Evolutionary conservation across 2,888 invertebrate genomes (phyloP).

Genomic region (Sinotaia quadrata): DNA sequence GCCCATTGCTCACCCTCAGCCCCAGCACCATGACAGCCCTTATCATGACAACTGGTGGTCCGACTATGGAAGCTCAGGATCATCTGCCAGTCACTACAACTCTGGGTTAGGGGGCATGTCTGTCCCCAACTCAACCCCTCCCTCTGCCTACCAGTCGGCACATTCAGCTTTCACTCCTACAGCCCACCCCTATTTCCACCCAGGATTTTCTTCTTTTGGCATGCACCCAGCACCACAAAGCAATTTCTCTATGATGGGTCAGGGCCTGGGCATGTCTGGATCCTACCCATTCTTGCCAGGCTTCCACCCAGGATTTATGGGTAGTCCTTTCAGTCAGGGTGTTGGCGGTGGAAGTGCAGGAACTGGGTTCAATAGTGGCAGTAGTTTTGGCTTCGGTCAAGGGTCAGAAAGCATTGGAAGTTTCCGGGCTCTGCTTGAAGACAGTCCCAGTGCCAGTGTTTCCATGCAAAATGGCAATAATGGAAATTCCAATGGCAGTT

Average conservation of each 20-base stretch:
- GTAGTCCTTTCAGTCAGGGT: slow-evolving; percentile 23
- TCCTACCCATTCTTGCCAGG: slow-evolving; percentile 30
- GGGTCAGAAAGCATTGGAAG: slow-evolving; percentile 13
- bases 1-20: slow-evolving; percentile 19
- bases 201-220: slow-evolving; percentile 12
- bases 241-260: slow-evolving; percentile 30
- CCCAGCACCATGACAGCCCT: slow-evolving; percentile 14
- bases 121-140: neutral
- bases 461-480: neutral
- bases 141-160: slow-evolving; percentile 19
- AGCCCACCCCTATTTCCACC: slow-evolving; percentile 22
- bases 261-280: slow-evolving; percentile 37
- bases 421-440: slow-evolving; percentile 23
- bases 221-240: slow-evolving; percentile 17
- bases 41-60: slow-evolving; percentile 28
- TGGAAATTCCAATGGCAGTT: neutral
- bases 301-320: slow-evolving; percentile 28
- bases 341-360: slow-evolving; percentile 1
- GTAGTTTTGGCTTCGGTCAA: neutral
- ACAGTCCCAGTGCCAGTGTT: neutral
- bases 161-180: slow-evolving; percentile 25
- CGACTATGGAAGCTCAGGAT: neutral
- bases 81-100: neutral
- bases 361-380: neutral
- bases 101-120: slow-evolving; percentile 8